These are phyloP conservation scores for Eospalax fontanierii DNA, from an alignment of 2,797 vertebrate genomes.

Conservation along the genomic window DNA sequence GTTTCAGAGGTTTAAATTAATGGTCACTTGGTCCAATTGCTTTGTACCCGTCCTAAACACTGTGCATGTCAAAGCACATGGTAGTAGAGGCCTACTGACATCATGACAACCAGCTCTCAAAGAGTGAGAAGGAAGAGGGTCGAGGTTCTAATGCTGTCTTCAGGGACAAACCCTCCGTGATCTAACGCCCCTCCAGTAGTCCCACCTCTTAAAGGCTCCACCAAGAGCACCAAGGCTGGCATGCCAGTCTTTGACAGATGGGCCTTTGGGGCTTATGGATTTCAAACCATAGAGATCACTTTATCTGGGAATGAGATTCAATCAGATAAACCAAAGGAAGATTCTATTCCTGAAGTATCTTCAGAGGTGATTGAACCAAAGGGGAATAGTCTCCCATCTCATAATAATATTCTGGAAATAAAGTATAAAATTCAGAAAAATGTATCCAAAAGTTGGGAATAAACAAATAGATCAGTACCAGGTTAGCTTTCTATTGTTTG, in stretches of 20 bases:
- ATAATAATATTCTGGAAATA: not conserved
- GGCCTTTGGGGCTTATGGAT: too few species aligned
- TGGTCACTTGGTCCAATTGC: not conserved
- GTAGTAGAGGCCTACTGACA: not conserved
- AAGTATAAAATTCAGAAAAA: not conserved
- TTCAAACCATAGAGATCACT: not conserved
- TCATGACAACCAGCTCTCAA: too few species aligned
- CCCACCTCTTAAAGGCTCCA: not conserved
- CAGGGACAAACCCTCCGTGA: not conserved
- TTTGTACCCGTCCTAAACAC: not conserved
- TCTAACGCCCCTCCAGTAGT: not conserved
- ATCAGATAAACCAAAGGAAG: not conserved
- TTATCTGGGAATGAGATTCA: not conserved
- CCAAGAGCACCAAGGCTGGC: not conserved
- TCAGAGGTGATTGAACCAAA: not conserved
- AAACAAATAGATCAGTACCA: not conserved
- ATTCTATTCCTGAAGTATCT: not conserved
- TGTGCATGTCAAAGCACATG: not conserved
- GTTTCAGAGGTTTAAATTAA: too few species aligned
- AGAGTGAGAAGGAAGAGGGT: not conserved
- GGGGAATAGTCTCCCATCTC: not conserved
- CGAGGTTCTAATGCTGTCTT: not conserved
- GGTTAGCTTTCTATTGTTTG: not conserved
- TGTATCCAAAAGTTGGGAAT: conserved; percentile 35
- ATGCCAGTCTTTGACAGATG: too few species aligned